Evolutionary conservation across 2,888 invertebrate species (phyloP).

Genomic region (Epinotia brunnichana): DNA sequence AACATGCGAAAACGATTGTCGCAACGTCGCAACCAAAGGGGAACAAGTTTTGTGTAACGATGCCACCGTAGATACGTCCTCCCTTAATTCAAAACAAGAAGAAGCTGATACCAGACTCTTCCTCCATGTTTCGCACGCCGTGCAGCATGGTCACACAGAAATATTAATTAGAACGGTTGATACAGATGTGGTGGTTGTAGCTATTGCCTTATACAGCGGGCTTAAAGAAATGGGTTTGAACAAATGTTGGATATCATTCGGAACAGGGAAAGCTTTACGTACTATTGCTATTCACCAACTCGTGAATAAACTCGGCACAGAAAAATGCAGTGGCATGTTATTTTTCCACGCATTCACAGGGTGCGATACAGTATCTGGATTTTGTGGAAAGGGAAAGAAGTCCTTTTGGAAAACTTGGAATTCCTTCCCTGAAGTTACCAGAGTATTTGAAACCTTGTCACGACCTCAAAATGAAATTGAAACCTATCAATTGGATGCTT

Average conservation of each 20-base stretch:
- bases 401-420: conserved; percentile 41
- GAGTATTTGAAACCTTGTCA: conserved; percentile 31
- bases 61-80: conserved; percentile 39
- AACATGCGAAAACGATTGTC: too few relatives aligned
- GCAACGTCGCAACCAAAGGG: too few relatives aligned
- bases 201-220: conserved; percentile 30
- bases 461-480: conserved; percentile 14
- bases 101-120: conserved; percentile 31
- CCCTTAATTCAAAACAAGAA: conserved; percentile 28
- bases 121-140: conserved; percentile 39
- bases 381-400: conserved; percentile 39
- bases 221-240: conserved; percentile 25
- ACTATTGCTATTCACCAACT: conserved; percentile 41
- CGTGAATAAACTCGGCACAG: conserved; percentile 39
- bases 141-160: conserved; percentile 42
- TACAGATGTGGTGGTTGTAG: conserved; percentile 30
- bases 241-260: conserved; percentile 23
- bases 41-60: conserved; percentile 40
- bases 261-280: conserved; percentile 21
- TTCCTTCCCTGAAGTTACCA: conserved; percentile 40
- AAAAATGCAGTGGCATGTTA: conserved; percentile 40
- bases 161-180: conserved; percentile 41
- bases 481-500: conserved; percentile 5
- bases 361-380: conserved; percentile 41
- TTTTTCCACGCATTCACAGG: conserved; percentile 42